Conservation (phyloP, 2,113 vertebrate species). For the Benitochromis conjunctus region DNA sequence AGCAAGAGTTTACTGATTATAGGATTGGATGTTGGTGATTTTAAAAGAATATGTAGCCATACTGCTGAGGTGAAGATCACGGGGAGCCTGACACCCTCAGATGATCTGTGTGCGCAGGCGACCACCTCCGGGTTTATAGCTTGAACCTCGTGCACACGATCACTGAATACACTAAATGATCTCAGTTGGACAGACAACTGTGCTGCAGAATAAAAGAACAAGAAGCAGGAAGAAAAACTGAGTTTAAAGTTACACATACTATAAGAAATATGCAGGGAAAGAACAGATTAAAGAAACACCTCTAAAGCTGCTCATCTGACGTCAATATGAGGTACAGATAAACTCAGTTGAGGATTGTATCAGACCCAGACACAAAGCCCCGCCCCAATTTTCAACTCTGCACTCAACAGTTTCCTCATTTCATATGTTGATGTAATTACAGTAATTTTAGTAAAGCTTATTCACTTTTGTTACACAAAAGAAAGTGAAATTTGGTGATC, state of each 20-base stretch:
- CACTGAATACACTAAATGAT: conserved; percentile 89
- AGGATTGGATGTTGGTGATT: neutral
- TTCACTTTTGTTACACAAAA: too few species aligned
- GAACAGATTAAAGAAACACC: neutral
- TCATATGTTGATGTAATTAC: too few species aligned
- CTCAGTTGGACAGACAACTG: conserved; percentile 94
- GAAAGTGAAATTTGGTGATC: too few species aligned
- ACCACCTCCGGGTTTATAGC: too few species aligned
- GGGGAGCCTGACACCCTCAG: neutral
- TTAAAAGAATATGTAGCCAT: neutral
- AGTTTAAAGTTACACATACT: neutral
- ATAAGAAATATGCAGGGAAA: neutral
- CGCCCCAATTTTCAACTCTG: neutral
- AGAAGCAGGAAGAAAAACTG: neutral
- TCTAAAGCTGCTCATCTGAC: neutral
- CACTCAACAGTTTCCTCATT: too few species aligned
- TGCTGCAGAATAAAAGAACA: conserved; percentile 67
- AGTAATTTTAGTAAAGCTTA: too few species aligned
- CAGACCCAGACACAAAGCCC: too few species aligned
- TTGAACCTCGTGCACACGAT: conserved; percentile 89
- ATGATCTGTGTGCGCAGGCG: neutral
- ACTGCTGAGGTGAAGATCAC: neutral
- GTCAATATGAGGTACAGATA: neutral
- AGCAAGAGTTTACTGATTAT: neutral
- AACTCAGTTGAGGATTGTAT: neutral